Base-by-base conservation (phyloP, 2,113 vertebrate species). In the Xyrauchen texanus region DNA sequence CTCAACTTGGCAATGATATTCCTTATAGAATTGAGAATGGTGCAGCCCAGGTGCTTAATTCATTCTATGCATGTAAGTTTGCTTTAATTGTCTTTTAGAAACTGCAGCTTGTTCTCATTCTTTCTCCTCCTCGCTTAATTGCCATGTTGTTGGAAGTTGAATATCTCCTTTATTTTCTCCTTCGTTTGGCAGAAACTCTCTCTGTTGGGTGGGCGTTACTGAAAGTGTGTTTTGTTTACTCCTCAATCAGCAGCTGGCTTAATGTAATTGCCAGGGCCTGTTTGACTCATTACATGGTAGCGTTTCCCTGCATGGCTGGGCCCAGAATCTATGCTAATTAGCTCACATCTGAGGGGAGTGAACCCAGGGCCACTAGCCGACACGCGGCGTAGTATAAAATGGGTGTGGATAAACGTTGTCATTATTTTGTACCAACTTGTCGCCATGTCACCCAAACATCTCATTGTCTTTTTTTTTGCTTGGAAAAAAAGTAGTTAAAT, bases 341-440 rank as follows among this genome's bases (percentile, higher is more conserved):
- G 85, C 80, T 81, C 66, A 85, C 80, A 88, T 90, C 87, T 90
- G 86, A 70, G 82, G 46, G 15, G 70, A 86, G 79, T 70, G 77
- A 85, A 85, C 85, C 80, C 82, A 77, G 79, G 76, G 84, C 87
- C 81, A 83, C 86, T 88, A 90, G 87, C 83, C 81, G 88, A 82
- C 89, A 86, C 81, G 57, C 78, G 87, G 76, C 79, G 83, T 82
- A 69, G 80, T 86, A 87, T 89, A 81, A 86, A 86, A 88, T 76
- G 79, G 87, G 85, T 83, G 84, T 88, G 83, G 88, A 88, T 89
- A 87, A 81, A 90, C 89, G 8, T 63, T 65, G 13, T 55, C 62
- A 66, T 65, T 66, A 21, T 75, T 68, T 74, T 49, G 21, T 55
- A 65, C 52, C 11, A 70, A 15, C 60, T 12, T 76, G 76, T 66